Evolutionary conservation across 2,888 invertebrate genomes (phyloP).

Genomic region (Automeris io): DNA sequence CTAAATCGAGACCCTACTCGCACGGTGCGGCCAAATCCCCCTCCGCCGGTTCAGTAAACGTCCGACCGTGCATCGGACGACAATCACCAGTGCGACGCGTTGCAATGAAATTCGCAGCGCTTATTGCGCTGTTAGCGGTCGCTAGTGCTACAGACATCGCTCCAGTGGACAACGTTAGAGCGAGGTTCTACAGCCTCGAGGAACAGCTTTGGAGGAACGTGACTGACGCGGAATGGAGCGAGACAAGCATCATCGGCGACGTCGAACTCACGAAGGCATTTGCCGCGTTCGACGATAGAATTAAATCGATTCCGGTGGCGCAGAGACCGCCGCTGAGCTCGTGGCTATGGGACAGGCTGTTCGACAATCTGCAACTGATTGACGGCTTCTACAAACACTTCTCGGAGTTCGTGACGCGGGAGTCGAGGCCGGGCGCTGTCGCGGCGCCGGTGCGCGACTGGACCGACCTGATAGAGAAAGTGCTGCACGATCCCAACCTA

Average conservation of each 20-base stretch:
- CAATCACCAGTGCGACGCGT: constrained; percentile 20
- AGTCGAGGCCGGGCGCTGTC: constrained; percentile 48
- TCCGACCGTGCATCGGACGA: constrained; percentile 41
- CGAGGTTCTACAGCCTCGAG: constrained; percentile 77
- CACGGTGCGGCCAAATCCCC: constrained; percentile 39
- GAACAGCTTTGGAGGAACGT: constrained; percentile 66
- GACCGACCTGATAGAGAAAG: constrained; percentile 80
- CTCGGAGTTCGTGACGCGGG: constrained; percentile 74
- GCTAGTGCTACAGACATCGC: constrained; percentile 45
- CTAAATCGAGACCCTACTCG: constrained; percentile 43
- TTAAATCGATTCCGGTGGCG: constrained; percentile 50
- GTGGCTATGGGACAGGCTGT: constrained; percentile 81
- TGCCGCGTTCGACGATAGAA: constrained; percentile 69
- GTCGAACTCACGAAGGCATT: constrained; percentile 77
- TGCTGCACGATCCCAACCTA: constrained; percentile 79
- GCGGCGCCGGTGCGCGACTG: constrained; percentile 60
- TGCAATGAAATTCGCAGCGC: constrained; percentile 53
- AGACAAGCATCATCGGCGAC: constrained; percentile 63
- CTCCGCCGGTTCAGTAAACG: constrained; percentile 36
- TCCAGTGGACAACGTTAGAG: constrained; percentile 78
- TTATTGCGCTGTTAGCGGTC: constrained; percentile 42
- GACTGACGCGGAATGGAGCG: constrained; percentile 50
- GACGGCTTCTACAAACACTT: constrained; percentile 82
- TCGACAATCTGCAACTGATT: constrained; percentile 78
- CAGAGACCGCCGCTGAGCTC: constrained; percentile 44